A percentile compares a stretch with the other conserved stretches of the same genome.
Evolutionary conservation across 1,140 invertebrate genomes (phyloP).

Genomic region (Oscheius sp.): DNA sequence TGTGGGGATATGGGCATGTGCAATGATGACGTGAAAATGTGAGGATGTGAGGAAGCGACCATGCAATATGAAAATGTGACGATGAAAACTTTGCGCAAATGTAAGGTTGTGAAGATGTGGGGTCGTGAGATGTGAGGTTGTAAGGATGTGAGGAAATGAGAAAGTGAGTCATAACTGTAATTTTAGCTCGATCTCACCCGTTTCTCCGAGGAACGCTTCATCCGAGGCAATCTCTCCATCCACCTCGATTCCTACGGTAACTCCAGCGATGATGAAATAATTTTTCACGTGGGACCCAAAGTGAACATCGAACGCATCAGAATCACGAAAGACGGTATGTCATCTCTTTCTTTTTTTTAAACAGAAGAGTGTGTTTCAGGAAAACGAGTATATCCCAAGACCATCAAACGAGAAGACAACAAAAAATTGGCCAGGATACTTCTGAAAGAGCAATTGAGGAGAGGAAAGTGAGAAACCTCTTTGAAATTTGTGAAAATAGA

Average conservation of each 20-base stretch:
- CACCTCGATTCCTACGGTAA: slow-evolving; percentile 57
- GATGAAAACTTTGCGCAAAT: no score
- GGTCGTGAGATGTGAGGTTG: not conserved
- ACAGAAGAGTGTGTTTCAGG: slow-evolving; percentile 25
- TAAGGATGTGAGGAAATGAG: not conserved
- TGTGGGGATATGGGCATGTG: no score
- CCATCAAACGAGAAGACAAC: slow-evolving; percentile 49
- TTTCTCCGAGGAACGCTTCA: slow-evolving; percentile 44
- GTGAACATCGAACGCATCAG: slow-evolving; percentile 53
- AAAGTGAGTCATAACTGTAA: not conserved
- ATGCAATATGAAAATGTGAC: no score
- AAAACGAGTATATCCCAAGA: slow-evolving; percentile 36
- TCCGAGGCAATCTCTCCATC: slow-evolving; percentile 54
- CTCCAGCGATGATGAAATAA: slow-evolving; percentile 50
- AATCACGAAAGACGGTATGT: slow-evolving; percentile 29
- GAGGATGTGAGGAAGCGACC: no score
- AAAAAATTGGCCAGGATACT: slow-evolving; percentile 45
- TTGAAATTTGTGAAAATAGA: slow-evolving; percentile 10
- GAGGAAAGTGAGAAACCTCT: slow-evolving; percentile 22
- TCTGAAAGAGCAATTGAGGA: slow-evolving; percentile 43
- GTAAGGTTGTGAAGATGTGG: slow-evolving; percentile 26
- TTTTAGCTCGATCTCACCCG: slow-evolving; percentile 57
- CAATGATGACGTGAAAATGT: no score
- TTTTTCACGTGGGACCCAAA: slow-evolving; percentile 57
- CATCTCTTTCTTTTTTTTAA: slow-evolving; percentile 27